phyloP scores from a whole-genome alignment of 1,140 invertebrate genomes.

The Drosophila miranda region DNA sequence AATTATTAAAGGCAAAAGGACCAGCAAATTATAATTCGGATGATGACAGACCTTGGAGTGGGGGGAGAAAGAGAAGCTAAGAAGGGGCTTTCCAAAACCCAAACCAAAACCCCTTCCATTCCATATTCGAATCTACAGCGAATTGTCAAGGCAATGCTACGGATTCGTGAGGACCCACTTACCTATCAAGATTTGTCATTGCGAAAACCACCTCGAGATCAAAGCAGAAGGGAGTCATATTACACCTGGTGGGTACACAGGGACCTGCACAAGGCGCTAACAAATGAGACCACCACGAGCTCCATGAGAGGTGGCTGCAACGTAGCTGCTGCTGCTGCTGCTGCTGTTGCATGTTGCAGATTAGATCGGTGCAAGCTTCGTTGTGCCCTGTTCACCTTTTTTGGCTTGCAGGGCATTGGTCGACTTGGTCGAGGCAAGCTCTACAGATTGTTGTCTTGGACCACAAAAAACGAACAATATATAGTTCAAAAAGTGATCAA shows the following conservation, averaged over 20 bases:
- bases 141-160: constrained; percentile 53
- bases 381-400: background rate
- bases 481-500: too few relatives aligned
- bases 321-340: constrained; percentile 12
- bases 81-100: background rate
- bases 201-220: constrained; percentile 9
- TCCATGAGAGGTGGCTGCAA: constrained; percentile 28
- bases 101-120: background rate
- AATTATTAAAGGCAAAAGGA: constrained; percentile 59
- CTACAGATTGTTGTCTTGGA: too few relatives aligned
- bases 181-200: constrained; percentile 71
- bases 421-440: too few relatives aligned
- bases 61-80: background rate
- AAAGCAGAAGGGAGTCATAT: constrained; percentile 47
- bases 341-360: constrained; percentile 56
- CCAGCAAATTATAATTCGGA: constrained; percentile 54
- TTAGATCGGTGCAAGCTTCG: constrained; percentile 40
- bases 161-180: constrained; percentile 60
- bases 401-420: too few relatives aligned
- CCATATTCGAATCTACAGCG: background rate
- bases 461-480: too few relatives aligned
- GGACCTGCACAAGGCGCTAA: constrained; percentile 37
- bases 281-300: constrained; percentile 63
- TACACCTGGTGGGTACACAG: constrained; percentile 46
- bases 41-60: background rate